Base-by-base conservation (phyloP, 2,888 invertebrate species). In the Parnassius orleans region DNA sequence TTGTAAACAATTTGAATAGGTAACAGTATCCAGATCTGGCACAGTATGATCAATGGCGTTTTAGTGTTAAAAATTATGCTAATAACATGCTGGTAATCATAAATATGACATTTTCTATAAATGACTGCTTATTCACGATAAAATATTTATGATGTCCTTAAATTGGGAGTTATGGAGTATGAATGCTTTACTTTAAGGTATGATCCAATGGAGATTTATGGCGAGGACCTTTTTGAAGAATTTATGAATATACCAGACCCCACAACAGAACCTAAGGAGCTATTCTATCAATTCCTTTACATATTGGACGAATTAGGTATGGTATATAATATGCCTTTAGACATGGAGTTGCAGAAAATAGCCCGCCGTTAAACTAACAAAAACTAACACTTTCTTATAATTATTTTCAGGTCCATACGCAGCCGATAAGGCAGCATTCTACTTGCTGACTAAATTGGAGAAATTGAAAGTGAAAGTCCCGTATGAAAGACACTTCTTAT, bases 401-500 rank as follows among this genome's bases (percentile, higher is more conserved):
- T 9, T 12, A 33, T 43, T 80, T 75, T 7, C 86, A 89, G 97
- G 99, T 2, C 96, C 97, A 0, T 99, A 98, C 95, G 96, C 97
- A 80, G 97, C 98, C 0, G 95, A 97, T 78, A 95, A 96, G 74
- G 97, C 97, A 0, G 96, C 98, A 0, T 88, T 96, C 63, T 93
- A 94, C 14, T 91, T 97, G 33, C 87, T 97, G 63, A 93, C 94
- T 41, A 94, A 95, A 77, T 93, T 97, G 53, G 97, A 97, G 81
- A 97, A 97, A 79, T 86, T 96, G 41, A 97, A 97, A 90, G 95
- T 97, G 1, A 96, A 96, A 92, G 95, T 96, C 1, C 96, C 97
- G 0, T 98, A 97, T 79, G 98, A 98, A 80, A 92, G 97, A 33
- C 98, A 98, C 82, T 98, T 96, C 77, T 86, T 97, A 11, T 87